These are phyloP conservation scores for Anastrepha ludens DNA, from an alignment of 1,140 invertebrate species.

Conservation along the genomic window DNA sequence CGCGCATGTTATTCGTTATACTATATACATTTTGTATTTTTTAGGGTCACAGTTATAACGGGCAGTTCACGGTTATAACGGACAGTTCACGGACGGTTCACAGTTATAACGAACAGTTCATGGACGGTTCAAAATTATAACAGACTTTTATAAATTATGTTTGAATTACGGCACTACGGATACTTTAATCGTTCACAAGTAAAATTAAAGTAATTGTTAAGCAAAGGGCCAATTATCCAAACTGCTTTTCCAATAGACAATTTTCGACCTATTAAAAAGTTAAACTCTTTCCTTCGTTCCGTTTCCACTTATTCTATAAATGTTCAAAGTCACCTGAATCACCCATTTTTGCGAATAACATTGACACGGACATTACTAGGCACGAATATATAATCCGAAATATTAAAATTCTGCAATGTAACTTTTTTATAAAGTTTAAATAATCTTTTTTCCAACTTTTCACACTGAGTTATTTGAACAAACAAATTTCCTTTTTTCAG, in stretches of 20 bases:
- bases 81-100: too few relatives aligned
- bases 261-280: conserved; percentile 8
- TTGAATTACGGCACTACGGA: neutral
- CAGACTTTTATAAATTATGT: too few relatives aligned
- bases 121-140: too few relatives aligned
- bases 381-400: neutral
- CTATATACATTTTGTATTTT: too few relatives aligned
- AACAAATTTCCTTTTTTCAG: neutral
- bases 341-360: conserved; percentile 57
- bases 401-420: neutral
- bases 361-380: conserved; percentile 54
- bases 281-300: conserved; percentile 17
- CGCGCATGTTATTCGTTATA: too few relatives aligned
- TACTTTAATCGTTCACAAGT: neutral
- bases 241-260: conserved; percentile 44
- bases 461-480: neutral
- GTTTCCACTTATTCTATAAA: conserved; percentile 56
- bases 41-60: too few relatives aligned
- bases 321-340: conserved; percentile 57
- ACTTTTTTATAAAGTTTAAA: neutral
- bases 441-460: neutral
- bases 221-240: conserved; percentile 47
- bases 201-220: conserved; percentile 3
- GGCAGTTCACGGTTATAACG: too few relatives aligned
- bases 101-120: too few relatives aligned